Evolutionary conservation across 2,797 vertebrate species (phyloP).

Genomic region (Myotis pilosus): DNA sequence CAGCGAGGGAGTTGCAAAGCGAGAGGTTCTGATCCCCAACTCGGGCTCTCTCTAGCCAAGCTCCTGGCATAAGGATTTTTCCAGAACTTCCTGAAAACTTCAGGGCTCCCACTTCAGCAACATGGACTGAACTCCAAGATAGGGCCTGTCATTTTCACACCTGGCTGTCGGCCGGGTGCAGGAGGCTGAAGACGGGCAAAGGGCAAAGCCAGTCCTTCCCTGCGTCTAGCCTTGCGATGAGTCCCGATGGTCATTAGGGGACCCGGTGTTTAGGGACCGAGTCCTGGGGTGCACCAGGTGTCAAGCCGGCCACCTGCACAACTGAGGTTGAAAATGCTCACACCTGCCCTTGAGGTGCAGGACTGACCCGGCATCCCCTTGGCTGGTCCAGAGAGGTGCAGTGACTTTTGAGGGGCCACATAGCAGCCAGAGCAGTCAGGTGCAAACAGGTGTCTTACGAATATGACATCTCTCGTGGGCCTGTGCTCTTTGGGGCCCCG

Average conservation of each 20-base stretch:
- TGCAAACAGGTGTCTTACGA: not conserved
- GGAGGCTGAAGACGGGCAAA: not conserved
- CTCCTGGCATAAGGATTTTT: not conserved
- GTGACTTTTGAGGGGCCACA: not conserved
- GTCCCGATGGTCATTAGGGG: not conserved
- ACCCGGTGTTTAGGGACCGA: not conserved
- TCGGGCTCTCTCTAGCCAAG: not conserved
- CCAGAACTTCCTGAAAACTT: not conserved
- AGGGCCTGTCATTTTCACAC: not conserved
- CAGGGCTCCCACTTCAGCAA: not conserved
- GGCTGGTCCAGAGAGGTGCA: not conserved
- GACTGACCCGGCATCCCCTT: not conserved
- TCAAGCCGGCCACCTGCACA: not conserved
- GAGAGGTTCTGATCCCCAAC: not conserved
- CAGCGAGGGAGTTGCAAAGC: not conserved
- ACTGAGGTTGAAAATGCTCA: fast-evolving
- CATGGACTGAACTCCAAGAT: not conserved
- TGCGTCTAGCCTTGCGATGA: not conserved
- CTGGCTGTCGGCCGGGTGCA: not conserved
- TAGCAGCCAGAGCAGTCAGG: not conserved
- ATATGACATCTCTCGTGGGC: not conserved
- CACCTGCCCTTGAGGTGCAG: not conserved
- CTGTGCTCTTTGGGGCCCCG: not conserved
- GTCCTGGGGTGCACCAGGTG: not conserved
- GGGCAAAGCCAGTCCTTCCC: not conserved